Base-by-base conservation (phyloP, 2,113 vertebrate species). In the Percopsis transmontana region DNA sequence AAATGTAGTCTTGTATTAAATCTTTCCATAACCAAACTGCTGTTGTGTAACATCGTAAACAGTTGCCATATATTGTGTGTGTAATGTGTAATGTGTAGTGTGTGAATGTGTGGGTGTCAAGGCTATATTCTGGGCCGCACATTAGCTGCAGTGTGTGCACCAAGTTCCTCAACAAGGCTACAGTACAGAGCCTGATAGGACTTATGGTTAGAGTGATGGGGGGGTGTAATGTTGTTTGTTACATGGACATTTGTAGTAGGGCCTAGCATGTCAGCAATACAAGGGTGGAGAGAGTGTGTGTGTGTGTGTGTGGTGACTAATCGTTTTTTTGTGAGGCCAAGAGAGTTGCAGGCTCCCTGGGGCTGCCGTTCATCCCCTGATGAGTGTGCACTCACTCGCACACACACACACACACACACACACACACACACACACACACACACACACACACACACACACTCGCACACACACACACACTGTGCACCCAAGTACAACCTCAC, bases 261-360 rank as follows among this genome's bases (percentile, higher is more conserved):
- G 27, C 4, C 27, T 7, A 33, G 27, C 27, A 7, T 33, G 27
- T 33, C 27, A 5, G 27, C 27, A 3, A 33, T 33, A 73, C 66
- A 60, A 38, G 52, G 53, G 41, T 33, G 7, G 27, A 52, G 18
- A 1, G 27, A 33, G 0, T 33, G 40, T 16, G 13, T 48, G 45
- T 48, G 45, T n/a, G 45, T 23, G 19, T 13, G 51, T 8, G 21
- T 24, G 33, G 11, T n/a, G 47, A 84, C 66, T 85, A 79, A 85
- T 86, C 62, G 68, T 65, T 77, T 84, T 68, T 21, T 63, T 70
- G 72, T 53, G 48, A 68, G 42, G 58, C 55, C 23, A 67, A 70
- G 61, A 72, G 70, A 80, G 65, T 57, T 56, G 51, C 33, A 19
- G 33, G 15, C 24, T 42, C 81, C 71, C 16, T 2, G 51, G 66